phyloP scores from a whole-genome alignment of 2,113 vertebrate genomes.

The Cyprinodon variegatus region DNA sequence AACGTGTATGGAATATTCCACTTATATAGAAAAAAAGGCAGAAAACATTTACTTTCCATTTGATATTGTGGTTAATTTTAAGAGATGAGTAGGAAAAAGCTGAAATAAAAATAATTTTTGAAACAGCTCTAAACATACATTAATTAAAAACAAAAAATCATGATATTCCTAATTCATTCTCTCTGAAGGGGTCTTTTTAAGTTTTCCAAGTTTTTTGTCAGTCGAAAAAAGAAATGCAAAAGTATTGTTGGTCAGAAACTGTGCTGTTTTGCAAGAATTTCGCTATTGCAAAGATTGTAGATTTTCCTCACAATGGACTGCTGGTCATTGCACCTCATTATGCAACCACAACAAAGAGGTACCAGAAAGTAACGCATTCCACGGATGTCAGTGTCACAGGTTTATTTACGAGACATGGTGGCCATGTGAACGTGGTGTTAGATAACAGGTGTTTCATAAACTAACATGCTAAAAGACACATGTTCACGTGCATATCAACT shows the following conservation, averaged over 20 bases:
- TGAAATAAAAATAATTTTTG: neutral
- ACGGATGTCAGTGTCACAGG: conserved; percentile 12
- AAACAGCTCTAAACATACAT: neutral
- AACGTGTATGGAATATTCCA: conserved; percentile 1
- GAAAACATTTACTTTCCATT: neutral
- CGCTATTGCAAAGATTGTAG: neutral
- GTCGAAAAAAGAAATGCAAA: neutral
- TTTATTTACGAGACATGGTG: neutral
- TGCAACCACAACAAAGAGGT: neutral
- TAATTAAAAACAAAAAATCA: neutral
- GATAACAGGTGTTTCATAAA: conserved; percentile 4
- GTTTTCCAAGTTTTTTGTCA: neutral
- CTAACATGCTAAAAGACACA: neutral
- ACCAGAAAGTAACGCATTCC: conserved; percentile 7
- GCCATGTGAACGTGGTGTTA: conserved; percentile 13
- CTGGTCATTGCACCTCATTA: neutral
- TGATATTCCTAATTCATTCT: neutral
- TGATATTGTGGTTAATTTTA: neutral
- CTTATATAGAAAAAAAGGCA: neutral
- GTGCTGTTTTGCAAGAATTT: neutral
- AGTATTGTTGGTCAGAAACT: neutral
- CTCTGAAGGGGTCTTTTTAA: neutral
- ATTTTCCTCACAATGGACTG: neutral
- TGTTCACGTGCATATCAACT: neutral
- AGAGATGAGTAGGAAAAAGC: neutral